These are phyloP conservation scores for Callopanchax toddi DNA, from an alignment of 2,113 vertebrate species.

Conservation along the genomic window DNA sequence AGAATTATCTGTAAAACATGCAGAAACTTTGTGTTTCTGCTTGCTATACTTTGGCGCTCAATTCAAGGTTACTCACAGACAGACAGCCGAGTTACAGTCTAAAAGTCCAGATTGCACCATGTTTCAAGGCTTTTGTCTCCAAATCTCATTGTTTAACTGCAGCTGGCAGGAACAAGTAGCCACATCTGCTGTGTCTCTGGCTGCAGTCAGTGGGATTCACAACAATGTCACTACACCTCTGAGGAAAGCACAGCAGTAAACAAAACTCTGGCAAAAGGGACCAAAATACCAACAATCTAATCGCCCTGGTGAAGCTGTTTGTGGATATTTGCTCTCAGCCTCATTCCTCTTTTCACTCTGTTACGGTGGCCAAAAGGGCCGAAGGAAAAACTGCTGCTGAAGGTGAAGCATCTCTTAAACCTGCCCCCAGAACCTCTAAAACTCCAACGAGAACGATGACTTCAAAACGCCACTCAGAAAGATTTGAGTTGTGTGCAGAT, in stretches of 20 bases:
- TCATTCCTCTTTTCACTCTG: slow-evolving; percentile 41
- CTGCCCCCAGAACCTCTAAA: slow-evolving; percentile 16
- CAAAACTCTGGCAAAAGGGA: slow-evolving; percentile 60
- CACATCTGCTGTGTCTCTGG: slow-evolving; percentile 56
- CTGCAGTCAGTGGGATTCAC: slow-evolving; percentile 24
- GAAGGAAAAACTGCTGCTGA: slow-evolving; percentile 24
- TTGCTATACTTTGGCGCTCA: neutral
- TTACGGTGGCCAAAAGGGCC: slow-evolving; percentile 12
- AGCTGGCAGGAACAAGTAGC: slow-evolving; percentile 49
- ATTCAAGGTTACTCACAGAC: slow-evolving; percentile 5
- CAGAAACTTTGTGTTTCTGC: slow-evolving; percentile 2
- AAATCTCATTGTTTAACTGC: slow-evolving; percentile 30
- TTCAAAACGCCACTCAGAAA: slow-evolving; percentile 38
- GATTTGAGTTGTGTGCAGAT: slow-evolving; percentile 48
- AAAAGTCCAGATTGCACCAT: slow-evolving; percentile 12
- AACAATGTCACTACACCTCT: slow-evolving; percentile 37
- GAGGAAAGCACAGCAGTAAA: slow-evolving; percentile 57
- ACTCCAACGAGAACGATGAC: slow-evolving; percentile 39
- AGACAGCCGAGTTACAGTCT: neutral
- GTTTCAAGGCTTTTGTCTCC: slow-evolving; percentile 15
- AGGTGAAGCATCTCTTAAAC: slow-evolving; percentile 34
- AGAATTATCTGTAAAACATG: neutral
- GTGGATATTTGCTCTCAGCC: slow-evolving; percentile 56
- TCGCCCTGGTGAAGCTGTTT: slow-evolving; percentile 55
- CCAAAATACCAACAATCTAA: slow-evolving; percentile 64